Evolutionary conservation across 2,797 vertebrate genomes (phyloP).

Genomic region (Gymnoscopelus microlampas): DNA sequence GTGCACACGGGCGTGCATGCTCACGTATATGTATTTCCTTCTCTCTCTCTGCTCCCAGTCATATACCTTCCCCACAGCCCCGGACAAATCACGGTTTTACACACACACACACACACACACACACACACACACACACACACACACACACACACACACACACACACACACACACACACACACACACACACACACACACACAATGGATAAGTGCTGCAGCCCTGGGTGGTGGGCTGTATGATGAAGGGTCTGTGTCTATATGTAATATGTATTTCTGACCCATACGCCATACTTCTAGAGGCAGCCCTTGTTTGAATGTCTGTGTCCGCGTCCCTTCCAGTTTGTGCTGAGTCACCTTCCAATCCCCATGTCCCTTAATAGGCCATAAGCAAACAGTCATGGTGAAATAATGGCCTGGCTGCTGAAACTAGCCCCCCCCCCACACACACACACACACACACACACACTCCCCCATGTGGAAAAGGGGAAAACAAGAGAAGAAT

Average conservation of each 20-base stretch:
- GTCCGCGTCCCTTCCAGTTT: constrained; percentile 33
- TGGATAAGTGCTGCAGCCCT: background rate
- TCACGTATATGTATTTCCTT: background rate
- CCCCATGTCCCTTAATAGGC: constrained; percentile 56
- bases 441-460: too few relatives aligned
- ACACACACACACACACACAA: too few relatives aligned
- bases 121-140: background rate
- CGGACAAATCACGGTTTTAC: background rate
- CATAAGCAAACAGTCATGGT: constrained; percentile 65
- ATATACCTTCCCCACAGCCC: too few relatives aligned
- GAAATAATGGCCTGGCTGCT: constrained; percentile 66
- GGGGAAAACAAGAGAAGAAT: constrained; percentile 70
- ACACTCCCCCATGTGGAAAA: constrained; percentile 56
- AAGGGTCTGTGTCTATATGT: constrained; percentile 12
- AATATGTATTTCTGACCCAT: constrained; percentile 12
- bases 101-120: background rate
- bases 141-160: background rate
- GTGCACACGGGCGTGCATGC: background rate
- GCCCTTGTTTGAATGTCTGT: constrained; percentile 11
- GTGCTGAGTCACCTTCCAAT: constrained; percentile 61
- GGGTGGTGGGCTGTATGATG: background rate
- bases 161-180: background rate
- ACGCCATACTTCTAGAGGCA: constrained; percentile 7
- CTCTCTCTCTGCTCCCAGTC: too few relatives aligned
- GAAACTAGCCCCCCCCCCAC: constrained; percentile 52